These are phyloP conservation scores for Cotesia glomerata DNA, from an alignment of 1,140 invertebrate genomes.

Conservation along the genomic window DNA sequence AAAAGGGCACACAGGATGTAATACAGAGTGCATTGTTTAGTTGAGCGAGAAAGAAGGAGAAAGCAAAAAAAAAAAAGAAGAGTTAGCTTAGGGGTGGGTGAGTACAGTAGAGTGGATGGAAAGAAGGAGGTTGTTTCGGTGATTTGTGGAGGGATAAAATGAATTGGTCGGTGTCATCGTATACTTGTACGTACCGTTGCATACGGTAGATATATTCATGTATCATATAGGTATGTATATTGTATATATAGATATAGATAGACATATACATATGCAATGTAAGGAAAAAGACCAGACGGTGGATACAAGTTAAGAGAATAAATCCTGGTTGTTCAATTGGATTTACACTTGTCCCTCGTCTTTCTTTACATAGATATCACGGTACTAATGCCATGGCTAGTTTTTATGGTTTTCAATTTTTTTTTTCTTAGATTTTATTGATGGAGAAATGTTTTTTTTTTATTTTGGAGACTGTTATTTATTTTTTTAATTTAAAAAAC, in stretches of 20 bases:
- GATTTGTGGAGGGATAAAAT: constrained; percentile 1
- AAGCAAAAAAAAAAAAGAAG: no score
- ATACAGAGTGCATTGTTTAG: no score
- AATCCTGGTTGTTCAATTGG: not conserved
- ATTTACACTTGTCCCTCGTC: no score
- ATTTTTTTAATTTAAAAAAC: no score
- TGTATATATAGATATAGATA: not conserved
- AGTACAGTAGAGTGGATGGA: not conserved
- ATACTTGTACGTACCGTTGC: constrained; percentile 24
- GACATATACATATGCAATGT: constrained; percentile 26
- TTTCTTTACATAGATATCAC: no score
- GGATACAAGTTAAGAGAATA: not conserved
- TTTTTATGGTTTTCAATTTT: no score
- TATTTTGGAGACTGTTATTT: not conserved
- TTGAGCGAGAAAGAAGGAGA: no score
- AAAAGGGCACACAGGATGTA: no score
- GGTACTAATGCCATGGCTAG: not conserved
- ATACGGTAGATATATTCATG: constrained; percentile 42
- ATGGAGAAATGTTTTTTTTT: no score
- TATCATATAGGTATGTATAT: constrained; percentile 33
- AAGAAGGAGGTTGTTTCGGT: not conserved
- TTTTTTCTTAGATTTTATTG: not conserved
- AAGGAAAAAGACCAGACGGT: constrained; percentile 12
- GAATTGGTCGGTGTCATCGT: constrained; percentile 16
- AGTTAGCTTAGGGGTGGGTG: not conserved